These are phyloP conservation scores for Dipus sagitta DNA, from an alignment of 2,797 vertebrate genomes.

Conservation along the genomic window DNA sequence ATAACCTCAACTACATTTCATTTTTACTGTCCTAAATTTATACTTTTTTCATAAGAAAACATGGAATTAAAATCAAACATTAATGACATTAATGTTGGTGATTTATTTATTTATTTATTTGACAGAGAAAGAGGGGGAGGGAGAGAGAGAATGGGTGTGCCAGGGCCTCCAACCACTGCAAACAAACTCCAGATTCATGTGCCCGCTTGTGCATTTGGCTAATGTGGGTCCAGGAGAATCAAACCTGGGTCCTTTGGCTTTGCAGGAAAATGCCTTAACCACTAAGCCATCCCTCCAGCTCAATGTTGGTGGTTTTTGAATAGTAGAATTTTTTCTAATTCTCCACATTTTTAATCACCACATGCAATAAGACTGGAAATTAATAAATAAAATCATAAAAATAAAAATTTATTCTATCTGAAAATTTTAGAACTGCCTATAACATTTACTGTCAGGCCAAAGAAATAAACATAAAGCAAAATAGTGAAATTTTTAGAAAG, in stretches of 20 bases:
- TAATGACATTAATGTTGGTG: too few relatives aligned
- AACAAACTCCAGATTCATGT: too few relatives aligned
- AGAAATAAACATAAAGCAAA: conserved; percentile 48
- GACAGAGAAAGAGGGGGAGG: too few relatives aligned
- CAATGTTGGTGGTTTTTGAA: conserved; percentile 23
- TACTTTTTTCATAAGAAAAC: background rate
- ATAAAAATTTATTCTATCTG: background rate
- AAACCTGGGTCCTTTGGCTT: too few relatives aligned
- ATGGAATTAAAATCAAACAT: background rate
- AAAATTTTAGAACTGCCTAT: conserved; percentile 14
- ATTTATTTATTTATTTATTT: too few relatives aligned
- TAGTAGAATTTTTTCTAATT: background rate
- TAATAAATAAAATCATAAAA: conserved; percentile 46
- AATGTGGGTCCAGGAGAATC: too few relatives aligned
- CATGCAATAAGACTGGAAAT: background rate
- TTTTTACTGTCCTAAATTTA: background rate
- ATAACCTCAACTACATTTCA: background rate
- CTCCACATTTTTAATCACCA: background rate
- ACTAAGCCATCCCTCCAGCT: too few relatives aligned
- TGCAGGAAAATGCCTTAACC: too few relatives aligned
- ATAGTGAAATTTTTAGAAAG: conserved; percentile 26
- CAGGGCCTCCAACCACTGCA: too few relatives aligned
- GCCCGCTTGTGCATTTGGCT: too few relatives aligned
- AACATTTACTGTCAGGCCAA: conserved; percentile 2
- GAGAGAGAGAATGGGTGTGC: too few relatives aligned